phyloP scores from a whole-genome alignment of 2,797 vertebrate species.

The Poecilia gillii region DNA sequence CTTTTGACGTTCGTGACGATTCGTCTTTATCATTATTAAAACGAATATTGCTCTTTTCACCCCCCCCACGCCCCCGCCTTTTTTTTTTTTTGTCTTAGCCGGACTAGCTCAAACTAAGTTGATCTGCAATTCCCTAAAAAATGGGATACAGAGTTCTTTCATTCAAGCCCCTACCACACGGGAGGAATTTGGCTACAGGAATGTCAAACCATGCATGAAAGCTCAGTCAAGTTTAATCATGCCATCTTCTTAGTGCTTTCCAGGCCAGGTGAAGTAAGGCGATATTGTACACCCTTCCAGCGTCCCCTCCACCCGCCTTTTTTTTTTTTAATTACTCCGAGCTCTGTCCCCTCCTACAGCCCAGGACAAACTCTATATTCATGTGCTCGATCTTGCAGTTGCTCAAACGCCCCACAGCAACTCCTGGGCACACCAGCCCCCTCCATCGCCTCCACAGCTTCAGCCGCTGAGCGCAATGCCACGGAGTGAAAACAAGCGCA shows the following conservation, averaged over 20 bases:
- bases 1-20: background rate
- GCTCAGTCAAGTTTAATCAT: constrained; percentile 62
- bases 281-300: constrained; percentile 31
- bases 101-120: background rate
- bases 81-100: background rate
- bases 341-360: constrained; percentile 79
- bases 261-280: constrained; percentile 44
- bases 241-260: constrained; percentile 21
- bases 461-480: constrained; percentile 64
- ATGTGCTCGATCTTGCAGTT: constrained; percentile 77
- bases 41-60: background rate
- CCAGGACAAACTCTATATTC: constrained; percentile 88
- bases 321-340: constrained; percentile 19
- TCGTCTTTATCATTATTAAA: background rate
- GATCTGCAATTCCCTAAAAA: background rate
- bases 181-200: constrained; percentile 8
- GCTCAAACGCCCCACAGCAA: constrained; percentile 78
- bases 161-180: background rate
- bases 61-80: rapidly evolving
- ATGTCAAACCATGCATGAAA: constrained; percentile 23
- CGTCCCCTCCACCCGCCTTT: constrained; percentile 23
- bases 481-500: constrained; percentile 64
- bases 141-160: background rate
- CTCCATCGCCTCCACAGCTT: constrained; percentile 35
- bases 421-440: constrained; percentile 63